These are phyloP conservation scores for Biston betularia DNA, from an alignment of 2,888 invertebrate species.

Conservation along the genomic window DNA sequence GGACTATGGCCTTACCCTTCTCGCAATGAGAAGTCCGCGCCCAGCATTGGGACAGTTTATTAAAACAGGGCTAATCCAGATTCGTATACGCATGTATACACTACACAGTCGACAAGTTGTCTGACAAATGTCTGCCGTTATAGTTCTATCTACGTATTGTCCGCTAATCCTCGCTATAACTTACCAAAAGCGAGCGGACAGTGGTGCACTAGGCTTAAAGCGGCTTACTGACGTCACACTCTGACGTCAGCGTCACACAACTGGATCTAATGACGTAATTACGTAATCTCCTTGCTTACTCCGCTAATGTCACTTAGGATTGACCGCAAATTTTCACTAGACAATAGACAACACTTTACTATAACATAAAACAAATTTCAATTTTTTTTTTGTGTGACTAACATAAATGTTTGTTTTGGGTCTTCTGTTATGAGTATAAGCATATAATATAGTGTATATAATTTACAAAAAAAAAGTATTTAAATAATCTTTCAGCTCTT, in stretches of 20 bases:
- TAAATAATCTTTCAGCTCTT: too few relatives aligned
- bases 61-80: too few relatives aligned
- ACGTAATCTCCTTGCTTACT: conserved; percentile 23
- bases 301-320: neutral
- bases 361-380: too few relatives aligned
- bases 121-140: neutral
- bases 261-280: conserved; percentile 20
- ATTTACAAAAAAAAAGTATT: too few relatives aligned
- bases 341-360: too few relatives aligned
- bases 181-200: conserved; percentile 44
- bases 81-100: neutral
- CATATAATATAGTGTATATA: too few relatives aligned
- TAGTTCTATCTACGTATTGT: neutral
- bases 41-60: too few relatives aligned
- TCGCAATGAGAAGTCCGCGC: too few relatives aligned
- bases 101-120: neutral
- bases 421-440: too few relatives aligned
- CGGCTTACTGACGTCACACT: conserved; percentile 45
- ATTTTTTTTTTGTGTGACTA: too few relatives aligned
- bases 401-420: too few relatives aligned
- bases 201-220: conserved; percentile 46
- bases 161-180: conserved; percentile 51
- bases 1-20: too few relatives aligned
- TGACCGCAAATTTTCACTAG: neutral
- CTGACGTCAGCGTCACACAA: conserved; percentile 35